These are phyloP conservation scores for Siniperca knerii DNA, from an alignment of 2,113 vertebrate genomes.

Conservation along the genomic window DNA sequence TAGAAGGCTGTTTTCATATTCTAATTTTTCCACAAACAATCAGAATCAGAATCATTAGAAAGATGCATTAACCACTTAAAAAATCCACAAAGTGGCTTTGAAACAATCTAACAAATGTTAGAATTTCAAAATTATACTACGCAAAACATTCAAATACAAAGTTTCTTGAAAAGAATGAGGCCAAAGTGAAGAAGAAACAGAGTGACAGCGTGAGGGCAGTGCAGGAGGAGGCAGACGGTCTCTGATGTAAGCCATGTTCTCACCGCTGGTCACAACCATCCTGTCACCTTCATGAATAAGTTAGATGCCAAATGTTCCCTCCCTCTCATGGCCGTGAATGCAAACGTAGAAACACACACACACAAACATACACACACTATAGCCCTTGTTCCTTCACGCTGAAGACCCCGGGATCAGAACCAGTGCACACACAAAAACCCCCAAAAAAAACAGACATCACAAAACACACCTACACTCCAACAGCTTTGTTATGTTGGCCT, in stretches of 20 bases:
- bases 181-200: slow-evolving; percentile 46
- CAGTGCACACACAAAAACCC: background rate
- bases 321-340: slow-evolving; percentile 53
- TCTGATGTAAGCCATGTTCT: slow-evolving; percentile 78
- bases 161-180: background rate
- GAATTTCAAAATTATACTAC: background rate
- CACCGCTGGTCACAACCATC: slow-evolving; percentile 73
- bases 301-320: slow-evolving; percentile 78
- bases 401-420: background rate
- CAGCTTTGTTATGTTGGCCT: slow-evolving; percentile 9
- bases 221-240: slow-evolving; percentile 69
- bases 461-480: slow-evolving; percentile 18
- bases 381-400: slow-evolving; percentile 13
- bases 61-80: background rate
- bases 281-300: slow-evolving; percentile 79
- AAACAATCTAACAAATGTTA: background rate
- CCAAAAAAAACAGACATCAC: background rate
- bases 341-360: slow-evolving; percentile 30
- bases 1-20: background rate
- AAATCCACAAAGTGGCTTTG: background rate
- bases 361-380: slow-evolving; percentile 7
- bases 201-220: slow-evolving; percentile 66
- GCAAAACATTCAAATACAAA: background rate
- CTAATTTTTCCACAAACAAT: background rate
- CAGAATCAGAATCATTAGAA: background rate